Conservation (phyloP, 37 sponge, comb jelly and placozoan species). For the Beroe ovata region DNA sequence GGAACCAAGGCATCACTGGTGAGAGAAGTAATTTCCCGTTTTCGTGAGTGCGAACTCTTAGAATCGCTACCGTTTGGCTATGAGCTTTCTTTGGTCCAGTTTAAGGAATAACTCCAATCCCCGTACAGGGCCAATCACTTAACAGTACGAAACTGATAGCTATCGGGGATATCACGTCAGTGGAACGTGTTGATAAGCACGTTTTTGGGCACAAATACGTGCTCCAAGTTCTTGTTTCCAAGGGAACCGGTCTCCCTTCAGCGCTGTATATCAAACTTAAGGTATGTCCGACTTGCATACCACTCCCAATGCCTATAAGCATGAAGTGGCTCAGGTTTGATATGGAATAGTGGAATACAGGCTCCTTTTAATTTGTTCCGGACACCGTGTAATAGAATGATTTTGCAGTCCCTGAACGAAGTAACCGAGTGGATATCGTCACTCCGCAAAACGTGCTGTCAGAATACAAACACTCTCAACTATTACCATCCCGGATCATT, state of each 20-base stretch:
- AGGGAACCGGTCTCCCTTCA: neutral
- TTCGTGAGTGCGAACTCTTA: too few species aligned
- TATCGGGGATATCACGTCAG: constrained; percentile 40
- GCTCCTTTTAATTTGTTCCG: neutral
- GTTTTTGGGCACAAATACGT: constrained; percentile 66
- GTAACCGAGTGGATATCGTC: constrained; percentile 93
- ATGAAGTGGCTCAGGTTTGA: too few species aligned
- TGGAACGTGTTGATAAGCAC: constrained; percentile 52
- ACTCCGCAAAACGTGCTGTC: constrained; percentile 89
- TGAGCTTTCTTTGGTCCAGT: too few species aligned
- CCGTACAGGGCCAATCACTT: constrained; percentile 50
- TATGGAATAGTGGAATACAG: too few species aligned
- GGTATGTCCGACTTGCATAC: neutral
- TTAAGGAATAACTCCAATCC: too few species aligned
- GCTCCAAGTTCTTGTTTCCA: constrained; percentile 24
- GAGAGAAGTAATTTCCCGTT: too few species aligned
- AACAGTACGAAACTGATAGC: constrained; percentile 44
- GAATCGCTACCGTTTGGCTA: too few species aligned
- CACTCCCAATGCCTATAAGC: too few species aligned
- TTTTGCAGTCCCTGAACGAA: constrained; percentile 77
- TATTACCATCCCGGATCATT: constrained; percentile 90
- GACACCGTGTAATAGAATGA: constrained; percentile 6
- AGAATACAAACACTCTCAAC: constrained; percentile 79
- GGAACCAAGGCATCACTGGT: constrained; percentile 44
- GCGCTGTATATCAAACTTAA: constrained; percentile 57